Base-by-base conservation (phyloP, 2,113 vertebrate genomes). In the Cygnus atratus region DNA sequence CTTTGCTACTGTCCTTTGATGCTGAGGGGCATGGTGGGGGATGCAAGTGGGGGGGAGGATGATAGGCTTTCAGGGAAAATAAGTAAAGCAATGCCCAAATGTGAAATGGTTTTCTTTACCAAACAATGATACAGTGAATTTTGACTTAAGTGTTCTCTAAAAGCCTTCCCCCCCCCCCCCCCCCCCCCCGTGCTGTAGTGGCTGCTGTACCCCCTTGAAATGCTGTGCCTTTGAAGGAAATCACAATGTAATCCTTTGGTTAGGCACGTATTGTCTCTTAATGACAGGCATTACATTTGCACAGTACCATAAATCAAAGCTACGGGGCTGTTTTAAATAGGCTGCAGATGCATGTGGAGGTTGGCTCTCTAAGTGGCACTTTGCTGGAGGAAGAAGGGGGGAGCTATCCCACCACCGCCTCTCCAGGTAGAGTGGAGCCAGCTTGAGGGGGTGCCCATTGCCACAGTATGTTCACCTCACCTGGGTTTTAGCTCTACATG, bases 281-380 rank as follows among this genome's bases (percentile, higher is more conserved):
- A 97, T 87, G 97, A 98, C 78, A 95, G 94, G 95, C 95, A 92
- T 96, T 96, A 92, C 92, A 93, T 97, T 93, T 96, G 96, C 97
- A 91, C 93, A 94, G 96, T 73, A n/a, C 88, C 91, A 94, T 98
- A 96, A 97, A 97, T 98, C 98, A 98, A 57, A 84, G 43, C 81
- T 78, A 55, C 85, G 79, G 81, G 95, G 58, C 95, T 95, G 85
- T 85, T 97, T 96, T 94, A 96, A 97, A 96, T 87, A 92, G 97
- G 91, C 94, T 92, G 92, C 95, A 97, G 97, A 96, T 93, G 84
- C 95, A 93, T 58, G 79, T 57, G 95, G 96, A 96, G 26, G 11
- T 67, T 28, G 73, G 73, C 61, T 94, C 31, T 95, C 87, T 95
- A 94, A 96, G 96, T 93, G 97, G 94, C 91, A 95, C 93, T 96